Conservation (phyloP, 2,113 vertebrate species). For the Ctenodactylus gundi region DNA sequence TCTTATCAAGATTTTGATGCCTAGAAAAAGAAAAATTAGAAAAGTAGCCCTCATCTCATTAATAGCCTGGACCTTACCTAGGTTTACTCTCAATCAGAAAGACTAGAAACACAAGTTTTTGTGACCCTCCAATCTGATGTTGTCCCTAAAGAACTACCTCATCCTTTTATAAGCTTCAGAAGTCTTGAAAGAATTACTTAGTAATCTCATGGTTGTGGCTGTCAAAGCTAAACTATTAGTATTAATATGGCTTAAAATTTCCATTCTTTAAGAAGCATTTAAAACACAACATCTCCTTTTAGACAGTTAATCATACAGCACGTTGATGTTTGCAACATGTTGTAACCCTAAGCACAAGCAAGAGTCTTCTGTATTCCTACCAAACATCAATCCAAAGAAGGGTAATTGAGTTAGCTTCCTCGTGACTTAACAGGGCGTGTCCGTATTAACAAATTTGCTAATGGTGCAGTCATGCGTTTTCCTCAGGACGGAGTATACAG, state of each 20-base stretch:
- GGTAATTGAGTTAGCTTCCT: slow-evolving; percentile 52
- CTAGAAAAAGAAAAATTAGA: neutral
- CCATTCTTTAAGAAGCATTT: slow-evolving; percentile 31
- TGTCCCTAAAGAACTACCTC: neutral
- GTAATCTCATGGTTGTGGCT: neutral
- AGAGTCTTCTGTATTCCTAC: slow-evolving; percentile 30
- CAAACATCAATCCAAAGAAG: slow-evolving; percentile 50
- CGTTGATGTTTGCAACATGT: slow-evolving; percentile 44
- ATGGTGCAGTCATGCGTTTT: slow-evolving; percentile 17
- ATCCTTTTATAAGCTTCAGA: neutral
- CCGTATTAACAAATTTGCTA: slow-evolving; percentile 55
- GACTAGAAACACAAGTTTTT: neutral
- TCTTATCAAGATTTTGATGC: neutral
- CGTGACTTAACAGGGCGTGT: slow-evolving; percentile 51
- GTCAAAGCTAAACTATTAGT: neutral
- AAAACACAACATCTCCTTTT: slow-evolving; percentile 11
- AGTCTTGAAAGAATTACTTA: neutral
- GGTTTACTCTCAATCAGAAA: neutral
- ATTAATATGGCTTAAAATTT: slow-evolving; percentile 21
- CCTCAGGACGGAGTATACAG: neutral
- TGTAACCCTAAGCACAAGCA: slow-evolving; percentile 34
- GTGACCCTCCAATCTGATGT: neutral
- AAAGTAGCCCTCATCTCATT: neutral
- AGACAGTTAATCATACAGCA: neutral
- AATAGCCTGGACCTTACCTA: neutral